Percentiles rank a stretch among this genome's conserved stretches.
Evolutionary conservation across 1,140 invertebrate species (phyloP).

Genomic region (Elysia chlorotica): DNA sequence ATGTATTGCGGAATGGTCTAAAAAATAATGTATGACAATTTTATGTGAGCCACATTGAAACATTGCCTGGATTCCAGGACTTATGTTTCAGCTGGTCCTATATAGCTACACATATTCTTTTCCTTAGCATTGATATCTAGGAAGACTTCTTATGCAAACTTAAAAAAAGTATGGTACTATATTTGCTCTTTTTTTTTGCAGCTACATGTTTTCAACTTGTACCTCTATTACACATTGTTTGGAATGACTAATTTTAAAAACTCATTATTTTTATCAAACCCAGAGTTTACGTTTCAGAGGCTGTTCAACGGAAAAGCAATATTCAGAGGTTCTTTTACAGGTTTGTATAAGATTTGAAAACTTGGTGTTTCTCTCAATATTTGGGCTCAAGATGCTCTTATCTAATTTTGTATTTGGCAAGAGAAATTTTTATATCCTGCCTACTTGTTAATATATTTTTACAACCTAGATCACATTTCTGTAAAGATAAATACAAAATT

Average conservation of each 20-base stretch:
- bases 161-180: neutral
- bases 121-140: neutral
- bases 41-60: no score
- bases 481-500: no score
- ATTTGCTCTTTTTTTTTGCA: neutral
- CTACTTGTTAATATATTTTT: no score
- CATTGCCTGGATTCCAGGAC: no score
- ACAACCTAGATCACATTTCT: no score
- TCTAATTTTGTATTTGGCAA: no score
- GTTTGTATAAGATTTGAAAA: no score
- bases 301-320: conserved; percentile 14
- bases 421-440: no score
- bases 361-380: no score
- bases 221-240: neutral
- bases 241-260: neutral
- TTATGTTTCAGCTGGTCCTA: neutral
- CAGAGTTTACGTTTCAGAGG: conserved; percentile 8
- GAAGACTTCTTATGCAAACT: neutral
- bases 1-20: no score
- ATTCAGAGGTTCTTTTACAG: neutral
- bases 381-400: no score
- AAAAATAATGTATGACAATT: no score
- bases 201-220: neutral
- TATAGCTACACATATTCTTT: neutral
- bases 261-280: neutral